Evolutionary conservation across 2,113 vertebrate species (phyloP).

Genomic region (Uropsilus gracilis): DNA sequence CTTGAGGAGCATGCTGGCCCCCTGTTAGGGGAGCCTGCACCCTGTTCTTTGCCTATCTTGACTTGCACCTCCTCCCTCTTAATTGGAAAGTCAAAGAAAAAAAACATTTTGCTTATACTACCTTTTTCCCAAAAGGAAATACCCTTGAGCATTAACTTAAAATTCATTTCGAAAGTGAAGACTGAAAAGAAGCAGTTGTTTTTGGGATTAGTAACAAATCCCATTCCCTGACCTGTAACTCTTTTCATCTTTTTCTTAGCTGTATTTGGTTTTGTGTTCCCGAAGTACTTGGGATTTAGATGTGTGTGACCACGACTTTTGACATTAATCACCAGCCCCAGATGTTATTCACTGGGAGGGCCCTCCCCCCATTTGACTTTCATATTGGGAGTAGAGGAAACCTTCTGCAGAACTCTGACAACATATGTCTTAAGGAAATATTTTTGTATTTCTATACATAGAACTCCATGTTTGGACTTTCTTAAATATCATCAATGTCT

Average conservation of each 20-base stretch:
- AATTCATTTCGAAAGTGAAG: not conserved
- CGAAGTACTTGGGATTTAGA: not conserved
- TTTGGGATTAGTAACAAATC: not conserved
- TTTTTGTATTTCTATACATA: conserved; percentile 3
- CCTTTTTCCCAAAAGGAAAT: not conserved
- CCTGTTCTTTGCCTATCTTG: too few species aligned
- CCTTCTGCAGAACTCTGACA: not conserved
- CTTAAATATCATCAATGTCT: conserved; percentile 33
- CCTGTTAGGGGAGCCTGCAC: too few species aligned
- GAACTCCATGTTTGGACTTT: conserved; percentile 38
- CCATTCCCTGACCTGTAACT: not conserved
- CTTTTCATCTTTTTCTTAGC: not conserved
- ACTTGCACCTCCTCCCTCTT: too few species aligned
- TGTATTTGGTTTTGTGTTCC: not conserved
- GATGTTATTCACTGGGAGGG: not conserved
- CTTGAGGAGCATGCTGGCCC: too few species aligned
- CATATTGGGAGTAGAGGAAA: not conserved
- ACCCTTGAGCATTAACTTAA: not conserved
- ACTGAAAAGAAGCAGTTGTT: conserved; percentile 22
- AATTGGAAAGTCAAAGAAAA: too few species aligned
- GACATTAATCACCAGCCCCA: not conserved
- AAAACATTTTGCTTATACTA: too few species aligned
- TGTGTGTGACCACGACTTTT: not conserved
- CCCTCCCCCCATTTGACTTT: not conserved
- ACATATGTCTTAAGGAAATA: not conserved